These are phyloP conservation scores for Chelon auratus DNA, from an alignment of 2,797 vertebrate genomes.

Conservation along the genomic window DNA sequence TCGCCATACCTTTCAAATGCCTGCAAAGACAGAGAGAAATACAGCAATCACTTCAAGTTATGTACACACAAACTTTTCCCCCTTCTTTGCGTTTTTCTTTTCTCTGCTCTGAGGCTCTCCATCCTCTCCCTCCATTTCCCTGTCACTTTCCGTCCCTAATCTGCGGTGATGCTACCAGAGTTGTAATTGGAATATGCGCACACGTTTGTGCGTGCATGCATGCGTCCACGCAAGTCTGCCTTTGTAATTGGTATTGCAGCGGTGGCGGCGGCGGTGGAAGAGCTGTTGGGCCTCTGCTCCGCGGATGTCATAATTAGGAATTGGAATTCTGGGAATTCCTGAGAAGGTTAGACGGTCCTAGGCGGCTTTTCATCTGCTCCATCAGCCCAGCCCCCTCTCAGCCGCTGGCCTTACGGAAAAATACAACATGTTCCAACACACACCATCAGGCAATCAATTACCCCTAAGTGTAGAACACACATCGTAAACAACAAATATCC, in stretches of 20 bases:
- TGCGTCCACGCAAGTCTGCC: slow-evolving; percentile 50
- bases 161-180: slow-evolving; percentile 41
- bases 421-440: slow-evolving; percentile 81
- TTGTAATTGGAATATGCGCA: slow-evolving; percentile 49
- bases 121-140: slow-evolving; percentile 40
- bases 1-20: neutral
- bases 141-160: slow-evolving; percentile 19
- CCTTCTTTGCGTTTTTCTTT: neutral
- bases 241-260: slow-evolving; percentile 44
- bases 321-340: slow-evolving; percentile 82
- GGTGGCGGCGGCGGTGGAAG: slow-evolving; percentile 7
- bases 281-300: slow-evolving; percentile 59
- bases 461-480: slow-evolving; percentile 80
- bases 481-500: slow-evolving; percentile 82
- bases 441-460: slow-evolving; percentile 82
- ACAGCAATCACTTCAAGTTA: neutral
- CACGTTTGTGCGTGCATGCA: slow-evolving; percentile 28
- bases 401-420: slow-evolving; percentile 80
- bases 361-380: slow-evolving; percentile 79
- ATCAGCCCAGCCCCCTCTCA: slow-evolving; percentile 66
- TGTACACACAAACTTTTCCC: neutral
- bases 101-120: slow-evolving; percentile 14
- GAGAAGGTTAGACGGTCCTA: slow-evolving; percentile 72
- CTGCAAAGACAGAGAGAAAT: slow-evolving; percentile 18
- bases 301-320: slow-evolving; percentile 82